Evolutionary conservation across 2,113 vertebrate species (phyloP).

Genomic region (Apeltes quadracus): DNA sequence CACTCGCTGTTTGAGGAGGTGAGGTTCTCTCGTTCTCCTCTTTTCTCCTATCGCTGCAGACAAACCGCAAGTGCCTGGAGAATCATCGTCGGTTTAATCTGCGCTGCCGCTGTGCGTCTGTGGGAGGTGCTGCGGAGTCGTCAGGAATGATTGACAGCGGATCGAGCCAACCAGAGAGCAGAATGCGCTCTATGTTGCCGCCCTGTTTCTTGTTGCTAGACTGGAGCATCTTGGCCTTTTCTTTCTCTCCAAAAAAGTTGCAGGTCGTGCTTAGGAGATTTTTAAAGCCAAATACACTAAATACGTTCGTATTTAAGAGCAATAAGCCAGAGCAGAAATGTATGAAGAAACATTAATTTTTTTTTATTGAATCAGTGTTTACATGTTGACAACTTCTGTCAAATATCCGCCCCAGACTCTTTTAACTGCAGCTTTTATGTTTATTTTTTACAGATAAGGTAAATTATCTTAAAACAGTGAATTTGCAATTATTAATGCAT

Average conservation of each 20-base stretch:
- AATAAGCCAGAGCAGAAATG: not conserved
- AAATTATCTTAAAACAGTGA: not conserved
- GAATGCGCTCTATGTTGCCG: constrained; percentile 12
- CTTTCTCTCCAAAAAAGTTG: constrained; percentile 15
- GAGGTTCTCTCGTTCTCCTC: constrained; percentile 57
- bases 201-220: constrained; percentile 59
- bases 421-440: not conserved
- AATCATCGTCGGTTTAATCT: constrained; percentile 73
- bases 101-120: constrained; percentile 73
- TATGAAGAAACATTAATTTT: not conserved
- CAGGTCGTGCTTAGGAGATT: not conserved
- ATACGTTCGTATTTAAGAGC: not conserved
- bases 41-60: constrained; percentile 72
- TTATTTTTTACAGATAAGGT: not conserved
- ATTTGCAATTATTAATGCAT: not conserved
- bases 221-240: constrained; percentile 34
- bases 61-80: constrained; percentile 74
- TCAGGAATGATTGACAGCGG: constrained; percentile 58
- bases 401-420: not conserved
- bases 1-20: constrained; percentile 64
- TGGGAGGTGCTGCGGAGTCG: constrained; percentile 73
- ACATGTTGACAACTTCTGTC: not conserved
- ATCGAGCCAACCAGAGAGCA: constrained; percentile 55
- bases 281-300: not conserved
- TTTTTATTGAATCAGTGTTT: not conserved